phyloP scores from a whole-genome alignment of 1,140 invertebrate species.

The Platyscapa corneri region DNA sequence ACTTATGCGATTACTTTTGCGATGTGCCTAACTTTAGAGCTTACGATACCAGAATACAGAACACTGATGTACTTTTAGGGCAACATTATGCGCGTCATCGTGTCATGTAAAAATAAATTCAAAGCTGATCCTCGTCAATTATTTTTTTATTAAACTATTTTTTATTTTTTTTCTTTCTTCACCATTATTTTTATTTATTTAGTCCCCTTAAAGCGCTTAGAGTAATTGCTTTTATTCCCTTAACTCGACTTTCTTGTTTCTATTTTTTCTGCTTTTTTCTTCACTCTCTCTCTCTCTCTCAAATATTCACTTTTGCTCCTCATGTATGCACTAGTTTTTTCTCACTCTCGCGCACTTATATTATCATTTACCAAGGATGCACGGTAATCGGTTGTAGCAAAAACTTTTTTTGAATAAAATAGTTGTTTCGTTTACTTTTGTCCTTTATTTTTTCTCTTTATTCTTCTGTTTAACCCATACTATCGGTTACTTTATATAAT shows the following conservation, averaged over 20 bases:
- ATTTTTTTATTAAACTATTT: constrained; percentile 31
- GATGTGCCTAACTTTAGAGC: constrained; percentile 7
- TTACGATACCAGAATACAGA: constrained; percentile 59
- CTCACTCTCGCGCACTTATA: constrained; percentile 15
- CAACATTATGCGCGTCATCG: constrained; percentile 50
- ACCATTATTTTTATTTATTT: constrained; percentile 44
- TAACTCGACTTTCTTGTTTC: constrained; percentile 53
- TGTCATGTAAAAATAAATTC: constrained; percentile 74
- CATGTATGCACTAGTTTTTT: constrained; percentile 42
- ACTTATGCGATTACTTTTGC: constrained; percentile 10
- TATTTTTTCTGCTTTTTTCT: neutral
- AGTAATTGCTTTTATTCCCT: constrained; percentile 58
- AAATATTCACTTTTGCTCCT: constrained; percentile 33
- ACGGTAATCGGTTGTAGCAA: constrained; percentile 71
- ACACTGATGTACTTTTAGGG: constrained; percentile 55
- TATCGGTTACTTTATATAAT: constrained; percentile 31
- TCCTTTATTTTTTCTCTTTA: constrained; percentile 63
- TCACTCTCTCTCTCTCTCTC: neutral
- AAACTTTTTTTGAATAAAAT: constrained; percentile 72
- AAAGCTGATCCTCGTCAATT: constrained; percentile 64
- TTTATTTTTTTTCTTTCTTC: constrained; percentile 25
- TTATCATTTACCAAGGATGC: constrained; percentile 64
- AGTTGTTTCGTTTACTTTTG: constrained; percentile 65
- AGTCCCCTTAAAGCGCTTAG: constrained; percentile 63
- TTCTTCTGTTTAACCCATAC: constrained; percentile 32